Evolutionary conservation across 2,113 vertebrate genomes (phyloP).

Genomic region (Syngnathoides biaculeatus): DNA sequence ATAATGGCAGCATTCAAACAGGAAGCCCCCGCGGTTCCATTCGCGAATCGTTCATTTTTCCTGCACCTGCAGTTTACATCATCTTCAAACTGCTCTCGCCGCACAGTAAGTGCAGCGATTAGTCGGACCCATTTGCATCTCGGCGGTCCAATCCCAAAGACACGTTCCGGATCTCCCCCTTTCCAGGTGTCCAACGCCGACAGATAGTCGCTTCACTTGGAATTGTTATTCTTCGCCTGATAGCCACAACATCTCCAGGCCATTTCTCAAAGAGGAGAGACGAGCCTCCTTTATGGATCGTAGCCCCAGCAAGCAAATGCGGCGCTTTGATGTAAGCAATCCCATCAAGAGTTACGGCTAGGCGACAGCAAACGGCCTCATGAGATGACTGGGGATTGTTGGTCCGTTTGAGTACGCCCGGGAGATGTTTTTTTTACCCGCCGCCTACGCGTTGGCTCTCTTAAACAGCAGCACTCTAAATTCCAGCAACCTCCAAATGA

Average conservation of each 20-base stretch:
- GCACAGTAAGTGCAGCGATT: constrained; percentile 64
- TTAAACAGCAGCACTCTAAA: constrained; percentile 18
- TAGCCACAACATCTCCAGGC: not conserved
- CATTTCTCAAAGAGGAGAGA: constrained; percentile 12
- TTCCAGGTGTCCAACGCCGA: constrained; percentile 11
- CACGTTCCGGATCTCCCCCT: constrained; percentile 15
- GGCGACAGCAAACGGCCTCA: constrained; percentile 22
- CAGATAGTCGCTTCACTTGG: constrained; percentile 1
- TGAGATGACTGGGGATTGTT: constrained; percentile 36
- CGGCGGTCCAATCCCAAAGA: constrained; percentile 48
- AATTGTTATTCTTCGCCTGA: not conserved
- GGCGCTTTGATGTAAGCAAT: constrained; percentile 45
- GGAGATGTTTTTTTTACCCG: constrained; percentile 17
- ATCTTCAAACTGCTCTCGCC: constrained; percentile 32
- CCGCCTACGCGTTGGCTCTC: not conserved
- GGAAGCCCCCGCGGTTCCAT: constrained; percentile 4
- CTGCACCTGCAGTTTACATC: constrained; percentile 55
- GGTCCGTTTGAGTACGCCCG: constrained; percentile 8
- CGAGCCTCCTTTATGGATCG: not conserved
- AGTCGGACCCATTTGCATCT: constrained; percentile 62
- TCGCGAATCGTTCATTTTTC: not conserved
- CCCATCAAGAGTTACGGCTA: constrained; percentile 36
- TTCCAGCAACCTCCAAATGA: constrained; percentile 8
- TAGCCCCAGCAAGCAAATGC: constrained; percentile 6
- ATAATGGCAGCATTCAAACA: not conserved